These are phyloP conservation scores for Cantharis flavilabris DNA, from an alignment of 2,888 invertebrate genomes.

Conservation along the genomic window DNA sequence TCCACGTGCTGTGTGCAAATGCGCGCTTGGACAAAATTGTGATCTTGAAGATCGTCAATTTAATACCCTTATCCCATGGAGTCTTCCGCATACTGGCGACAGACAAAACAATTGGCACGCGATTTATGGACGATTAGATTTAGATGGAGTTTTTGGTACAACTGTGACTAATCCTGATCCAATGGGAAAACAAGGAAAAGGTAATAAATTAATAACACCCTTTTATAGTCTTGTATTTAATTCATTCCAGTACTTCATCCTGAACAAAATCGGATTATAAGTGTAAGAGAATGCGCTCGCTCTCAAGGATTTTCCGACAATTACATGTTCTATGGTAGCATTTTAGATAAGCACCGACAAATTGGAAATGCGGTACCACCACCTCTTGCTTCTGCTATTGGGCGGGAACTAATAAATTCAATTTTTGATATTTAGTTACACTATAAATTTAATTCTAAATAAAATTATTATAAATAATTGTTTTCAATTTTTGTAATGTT, in stretches of 20 bases:
- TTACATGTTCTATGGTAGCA: slow-evolving; percentile 74
- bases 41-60: slow-evolving; percentile 74
- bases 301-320: slow-evolving; percentile 84
- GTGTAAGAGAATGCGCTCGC: slow-evolving; percentile 87
- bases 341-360: slow-evolving; percentile 80
- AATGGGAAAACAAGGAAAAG: slow-evolving; percentile 86
- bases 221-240: background rate
- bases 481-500: no score
- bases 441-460: background rate
- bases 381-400: slow-evolving; percentile 78
- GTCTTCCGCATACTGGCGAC: slow-evolving; percentile 84
- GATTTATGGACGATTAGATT: slow-evolving; percentile 78
- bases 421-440: background rate
- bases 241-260: slow-evolving; percentile 71
- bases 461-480: no score
- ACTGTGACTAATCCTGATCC: slow-evolving; percentile 86
- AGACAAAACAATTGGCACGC: slow-evolving; percentile 87
- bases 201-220: slow-evolving; percentile 31
- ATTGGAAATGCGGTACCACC: slow-evolving; percentile 91
- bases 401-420: slow-evolving; percentile 70
- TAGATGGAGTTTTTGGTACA: slow-evolving; percentile 85
- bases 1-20: slow-evolving; percentile 77
- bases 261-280: slow-evolving; percentile 78
- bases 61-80: slow-evolving; percentile 87
- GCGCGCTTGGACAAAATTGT: slow-evolving; percentile 69